phyloP scores from a whole-genome alignment of 2,113 vertebrate species.

The Mugil cephalus region DNA sequence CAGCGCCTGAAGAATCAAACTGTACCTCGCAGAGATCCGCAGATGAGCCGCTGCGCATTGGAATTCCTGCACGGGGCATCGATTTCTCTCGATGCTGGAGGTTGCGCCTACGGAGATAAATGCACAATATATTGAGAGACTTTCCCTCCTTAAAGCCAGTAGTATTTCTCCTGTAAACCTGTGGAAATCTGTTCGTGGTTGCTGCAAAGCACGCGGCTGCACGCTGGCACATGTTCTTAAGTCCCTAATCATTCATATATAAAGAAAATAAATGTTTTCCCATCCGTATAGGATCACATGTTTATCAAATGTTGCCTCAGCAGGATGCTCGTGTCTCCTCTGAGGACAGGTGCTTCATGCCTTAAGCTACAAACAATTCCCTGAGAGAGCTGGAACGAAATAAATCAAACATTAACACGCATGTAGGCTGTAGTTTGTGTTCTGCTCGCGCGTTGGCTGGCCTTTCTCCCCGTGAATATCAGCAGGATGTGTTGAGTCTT shows the following conservation, averaged over 20 bases:
- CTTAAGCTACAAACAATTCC: conserved; percentile 20
- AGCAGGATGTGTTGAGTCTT: conserved; percentile 60
- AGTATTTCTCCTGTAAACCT: conserved; percentile 20
- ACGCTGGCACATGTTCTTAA: conserved; percentile 29
- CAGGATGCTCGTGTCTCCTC: conserved; percentile 29
- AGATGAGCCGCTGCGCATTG: conserved; percentile 35
- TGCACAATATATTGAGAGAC: conserved; percentile 28
- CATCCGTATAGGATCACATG: conserved; percentile 19
- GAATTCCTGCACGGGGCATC: conserved; percentile 28
- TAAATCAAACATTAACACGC: conserved; percentile 59
- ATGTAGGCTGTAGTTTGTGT: conserved; percentile 40
- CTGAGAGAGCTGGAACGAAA: conserved; percentile 26
- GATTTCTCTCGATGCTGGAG: conserved; percentile 44
- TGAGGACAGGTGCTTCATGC: conserved; percentile 45
- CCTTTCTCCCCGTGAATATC: conserved; percentile 42
- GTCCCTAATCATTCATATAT: background rate
- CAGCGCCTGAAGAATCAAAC: conserved; percentile 29
- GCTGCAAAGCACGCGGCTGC: conserved; percentile 27
- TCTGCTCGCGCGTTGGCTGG: conserved; percentile 45
- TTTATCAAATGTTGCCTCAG: conserved; percentile 25
- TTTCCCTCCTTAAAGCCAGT: conserved; percentile 16
- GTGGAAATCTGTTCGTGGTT: conserved; percentile 44
- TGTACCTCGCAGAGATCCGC: conserved; percentile 11
- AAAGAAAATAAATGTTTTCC: background rate
- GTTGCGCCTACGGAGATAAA: conserved; percentile 31